Conservation (phyloP, 1,140 invertebrate species). For the Reticulitermes speratus region DNA sequence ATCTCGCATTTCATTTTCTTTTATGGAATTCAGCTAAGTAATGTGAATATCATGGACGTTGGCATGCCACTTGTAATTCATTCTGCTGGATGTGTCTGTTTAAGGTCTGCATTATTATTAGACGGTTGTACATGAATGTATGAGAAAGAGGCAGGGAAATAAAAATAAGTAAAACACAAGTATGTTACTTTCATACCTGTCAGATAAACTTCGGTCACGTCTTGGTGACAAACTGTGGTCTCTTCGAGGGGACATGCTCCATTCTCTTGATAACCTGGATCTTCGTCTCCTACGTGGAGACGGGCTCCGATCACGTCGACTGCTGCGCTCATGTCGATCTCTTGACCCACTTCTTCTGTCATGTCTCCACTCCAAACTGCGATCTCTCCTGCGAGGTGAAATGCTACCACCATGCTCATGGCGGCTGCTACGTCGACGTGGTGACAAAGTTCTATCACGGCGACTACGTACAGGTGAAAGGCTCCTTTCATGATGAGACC, state of each 20-base stretch:
- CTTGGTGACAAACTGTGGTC: neutral
- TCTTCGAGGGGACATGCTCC: neutral
- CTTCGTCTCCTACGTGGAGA: neutral
- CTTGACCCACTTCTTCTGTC: neutral
- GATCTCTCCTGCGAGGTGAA: neutral
- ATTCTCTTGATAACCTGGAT: neutral
- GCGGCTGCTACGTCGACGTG: neutral
- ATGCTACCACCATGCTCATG: neutral
- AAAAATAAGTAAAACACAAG: too few relatives aligned
- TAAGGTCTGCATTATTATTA: too few relatives aligned
- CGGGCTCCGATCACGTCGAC: neutral
- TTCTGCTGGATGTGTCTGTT: too few relatives aligned
- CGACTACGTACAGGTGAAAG: neutral
- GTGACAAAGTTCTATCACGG: neutral
- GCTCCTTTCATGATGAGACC: neutral
- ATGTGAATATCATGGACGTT: too few relatives aligned
- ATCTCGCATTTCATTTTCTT: too few relatives aligned
- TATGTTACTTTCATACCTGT: neutral
- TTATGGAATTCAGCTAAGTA: too few relatives aligned
- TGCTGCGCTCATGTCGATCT: neutral
- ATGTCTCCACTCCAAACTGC: neutral
- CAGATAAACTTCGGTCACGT: neutral
- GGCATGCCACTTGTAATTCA: too few relatives aligned
- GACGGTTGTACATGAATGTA: too few relatives aligned
- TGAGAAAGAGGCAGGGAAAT: too few relatives aligned